Base-by-base conservation (phyloP, 2,797 vertebrate genomes). In the Steatocranus sp. region DNA sequence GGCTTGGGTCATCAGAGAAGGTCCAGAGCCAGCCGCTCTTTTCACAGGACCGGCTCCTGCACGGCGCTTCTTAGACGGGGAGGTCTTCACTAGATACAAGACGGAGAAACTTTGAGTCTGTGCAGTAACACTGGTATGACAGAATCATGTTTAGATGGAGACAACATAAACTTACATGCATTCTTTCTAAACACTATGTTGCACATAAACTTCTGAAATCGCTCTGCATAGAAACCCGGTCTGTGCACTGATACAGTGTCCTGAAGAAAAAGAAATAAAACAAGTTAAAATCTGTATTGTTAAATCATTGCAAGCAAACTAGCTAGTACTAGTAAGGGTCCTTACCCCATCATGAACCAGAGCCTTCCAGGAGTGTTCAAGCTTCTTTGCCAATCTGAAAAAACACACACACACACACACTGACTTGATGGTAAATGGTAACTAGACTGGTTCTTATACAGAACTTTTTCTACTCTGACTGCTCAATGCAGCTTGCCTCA, bases 341-440 rank as follows among this genome's bases (percentile, higher is more conserved):
- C 96, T 96, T 90, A 99, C 98, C 95, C 98, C 98, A 7, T 99
- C 98, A 1, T 99, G 97, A 20, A 99, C 97, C 17, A 99, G 92
- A 2, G 98, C 96, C 87, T 99, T 99, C 98, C 98, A 99, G 0
- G 98, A 99, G 89, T 99, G 98, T 87, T 99, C 98, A 84, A 99
- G 93, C 91, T 95, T 99, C 96, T 99, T 99, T 15, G 96, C 96
- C 5, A 99, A 96, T 89, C 98, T 99, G 92, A 76, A 92, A 90
- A 90, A 4, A 87, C 1, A 54, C 7, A 86, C 8, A 88, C 7
- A 86, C 8, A 88, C 1, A 49, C 8, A 87, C 12, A 2, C 5
- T 36, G 15, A 32, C 74, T 87, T 75, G 51, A n/a, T 68, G 18
- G 56, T 36, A 61, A 61, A 61, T 20, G 11, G 32, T 61, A 61